These are phyloP conservation scores for Adela reaumurella DNA, from an alignment of 2,888 invertebrate species.

Conservation along the genomic window DNA sequence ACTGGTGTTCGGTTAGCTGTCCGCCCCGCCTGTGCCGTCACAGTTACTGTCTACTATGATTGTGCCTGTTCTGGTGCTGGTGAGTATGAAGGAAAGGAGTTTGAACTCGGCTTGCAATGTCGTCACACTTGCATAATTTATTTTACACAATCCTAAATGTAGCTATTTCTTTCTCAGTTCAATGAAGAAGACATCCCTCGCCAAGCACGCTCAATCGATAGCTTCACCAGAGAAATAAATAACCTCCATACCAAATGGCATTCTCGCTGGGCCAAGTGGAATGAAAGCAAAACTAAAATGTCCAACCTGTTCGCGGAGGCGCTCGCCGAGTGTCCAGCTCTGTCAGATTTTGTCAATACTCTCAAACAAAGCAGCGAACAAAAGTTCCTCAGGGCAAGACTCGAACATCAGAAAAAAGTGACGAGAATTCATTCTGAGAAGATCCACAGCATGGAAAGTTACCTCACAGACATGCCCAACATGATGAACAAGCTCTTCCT, in stretches of 20 bases:
- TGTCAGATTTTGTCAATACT: constrained; percentile 25
- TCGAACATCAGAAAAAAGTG: constrained; percentile 30
- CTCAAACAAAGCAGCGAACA: constrained; percentile 29
- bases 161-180: constrained; percentile 20
- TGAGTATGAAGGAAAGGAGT: too few species aligned
- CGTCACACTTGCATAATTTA: too few species aligned
- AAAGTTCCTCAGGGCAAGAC: constrained; percentile 34
- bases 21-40: too few species aligned
- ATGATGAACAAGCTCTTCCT: constrained; percentile 57
- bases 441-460: constrained; percentile 44
- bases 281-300: constrained; percentile 24
- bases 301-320: constrained; percentile 24
- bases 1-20: too few species aligned
- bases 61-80: too few species aligned
- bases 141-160: too few species aligned
- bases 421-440: constrained; percentile 44
- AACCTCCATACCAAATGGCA: constrained; percentile 29
- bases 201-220: constrained; percentile 36
- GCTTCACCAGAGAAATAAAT: constrained; percentile 29
- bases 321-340: constrained; percentile 22
- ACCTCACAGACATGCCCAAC: constrained; percentile 47
- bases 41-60: too few species aligned
- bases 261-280: constrained; percentile 28
- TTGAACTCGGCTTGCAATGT: too few species aligned
- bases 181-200: constrained; percentile 40